Evolutionary conservation across 2,888 invertebrate genomes (phyloP).

Genomic region (Poecilus cupreus): DNA sequence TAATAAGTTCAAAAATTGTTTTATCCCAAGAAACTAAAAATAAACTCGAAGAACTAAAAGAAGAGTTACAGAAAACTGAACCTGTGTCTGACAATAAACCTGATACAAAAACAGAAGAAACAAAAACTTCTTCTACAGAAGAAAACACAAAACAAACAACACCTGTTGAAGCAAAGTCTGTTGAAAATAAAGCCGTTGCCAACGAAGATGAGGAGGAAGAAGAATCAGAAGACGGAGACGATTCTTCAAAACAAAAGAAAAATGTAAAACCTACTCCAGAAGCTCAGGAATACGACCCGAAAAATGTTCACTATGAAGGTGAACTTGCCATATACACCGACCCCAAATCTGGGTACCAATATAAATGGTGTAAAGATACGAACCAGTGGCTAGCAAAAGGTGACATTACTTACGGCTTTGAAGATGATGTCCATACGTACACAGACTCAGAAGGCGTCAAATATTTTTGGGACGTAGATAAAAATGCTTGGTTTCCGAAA

Average conservation of each 20-base stretch:
- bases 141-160: neutral
- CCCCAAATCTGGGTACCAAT: constrained; percentile 80
- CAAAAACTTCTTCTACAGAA: neutral
- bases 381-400: constrained; percentile 76
- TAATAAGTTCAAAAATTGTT: neutral
- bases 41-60: neutral
- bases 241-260: neutral
- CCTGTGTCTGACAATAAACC: neutral
- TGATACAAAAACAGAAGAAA: neutral
- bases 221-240: constrained; percentile 15
- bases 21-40: constrained; percentile 1
- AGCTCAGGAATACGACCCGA: constrained; percentile 65
- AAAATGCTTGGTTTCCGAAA: constrained; percentile 97
- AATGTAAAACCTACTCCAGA: constrained; percentile 10
- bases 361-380: constrained; percentile 78
- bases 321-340: constrained; percentile 85
- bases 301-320: constrained; percentile 82
- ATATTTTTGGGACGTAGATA: constrained; percentile 93
- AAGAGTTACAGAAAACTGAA: neutral
- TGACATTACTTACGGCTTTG: constrained; percentile 78
- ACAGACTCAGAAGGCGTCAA: constrained; percentile 91
- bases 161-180: neutral
- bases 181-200: too few species aligned
- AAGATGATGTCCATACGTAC: constrained; percentile 86
- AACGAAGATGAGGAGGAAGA: neutral